Base-by-base conservation (phyloP, 2,797 vertebrate genomes). In the Falco naumanni region DNA sequence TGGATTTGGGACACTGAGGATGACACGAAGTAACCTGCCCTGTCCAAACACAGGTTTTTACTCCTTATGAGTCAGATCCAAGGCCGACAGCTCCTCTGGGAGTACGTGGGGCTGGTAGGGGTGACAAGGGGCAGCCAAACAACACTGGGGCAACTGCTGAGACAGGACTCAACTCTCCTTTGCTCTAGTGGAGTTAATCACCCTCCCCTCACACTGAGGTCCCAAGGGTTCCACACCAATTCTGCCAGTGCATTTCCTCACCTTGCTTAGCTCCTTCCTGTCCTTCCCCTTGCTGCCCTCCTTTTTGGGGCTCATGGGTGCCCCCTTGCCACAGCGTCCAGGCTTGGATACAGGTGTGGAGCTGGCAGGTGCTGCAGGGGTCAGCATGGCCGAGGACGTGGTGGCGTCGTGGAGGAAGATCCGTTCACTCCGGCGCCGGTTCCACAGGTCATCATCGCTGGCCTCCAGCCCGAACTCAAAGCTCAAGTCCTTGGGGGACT, bases 391-490 rank as follows among this genome's bases (percentile, higher is more conserved):
- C 0, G 99, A 97, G 25, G 97, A 96, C 0, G 96, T 98, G 10
- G 96, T 97, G 68, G 99, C 99, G 0, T 99, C 99, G 0, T 99
- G 99, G 48, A 99, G 99, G 97, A 99, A 99, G 82, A 99, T 99
- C n/a, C 99, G 98, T 90, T 99, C 99, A 1, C 99, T 99, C 94
- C 99, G 98, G 6, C 99, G 97, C 3, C 99, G 98, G 8, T 98
- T 99, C 99, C 99, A 99, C 63, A 98, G 98, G 80, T 99, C 99
- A 3, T 99, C 99, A 4, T 99, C 99, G 0, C 99, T 99, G 97
- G 98, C 98, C 80, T 99, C 97, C 4, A 98, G 86, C 20, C 98
- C 97, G 0, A 98, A 98, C 96, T 99, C 99, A 3, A 99, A 98
- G 97, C 98, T 99, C 26, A 99, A 90, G 28, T 98, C 98, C 43